These are phyloP conservation scores for Mimumesa dahlbomi DNA, from an alignment of 2,888 invertebrate genomes.

Conservation along the genomic window DNA sequence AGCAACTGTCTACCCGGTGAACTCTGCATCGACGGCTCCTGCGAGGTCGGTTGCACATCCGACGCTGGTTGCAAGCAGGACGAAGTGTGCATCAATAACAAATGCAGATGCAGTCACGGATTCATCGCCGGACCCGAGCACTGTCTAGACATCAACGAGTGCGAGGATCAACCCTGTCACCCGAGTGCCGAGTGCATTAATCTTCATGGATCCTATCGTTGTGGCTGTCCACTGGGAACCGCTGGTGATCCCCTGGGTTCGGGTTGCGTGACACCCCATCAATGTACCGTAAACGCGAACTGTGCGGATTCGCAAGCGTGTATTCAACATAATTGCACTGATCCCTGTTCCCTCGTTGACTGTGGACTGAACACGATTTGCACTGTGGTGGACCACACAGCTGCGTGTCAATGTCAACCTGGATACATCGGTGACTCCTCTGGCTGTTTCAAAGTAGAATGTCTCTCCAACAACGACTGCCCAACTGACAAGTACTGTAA, in stretches of 20 bases:
- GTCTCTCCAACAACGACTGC: slow-evolving; percentile 89
- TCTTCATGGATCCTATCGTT: slow-evolving; percentile 89
- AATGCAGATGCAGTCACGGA: slow-evolving; percentile 90
- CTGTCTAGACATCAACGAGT: slow-evolving; percentile 93
- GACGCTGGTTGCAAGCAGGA: slow-evolving; percentile 90
- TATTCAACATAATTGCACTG: slow-evolving; percentile 88
- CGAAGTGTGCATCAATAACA: slow-evolving; percentile 88
- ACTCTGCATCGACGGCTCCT: slow-evolving; percentile 90
- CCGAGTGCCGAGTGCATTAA: slow-evolving; percentile 90
- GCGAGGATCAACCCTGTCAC: slow-evolving; percentile 89
- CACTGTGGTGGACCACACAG: slow-evolving; percentile 86
- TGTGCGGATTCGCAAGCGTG: slow-evolving; percentile 90
- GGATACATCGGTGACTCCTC: slow-evolving; percentile 92
- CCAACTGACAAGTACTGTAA: slow-evolving; percentile 89
- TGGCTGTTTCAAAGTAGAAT: slow-evolving; percentile 95
- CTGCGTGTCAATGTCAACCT: slow-evolving; percentile 89
- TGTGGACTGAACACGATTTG: slow-evolving; percentile 92
- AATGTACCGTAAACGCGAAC: slow-evolving; percentile 88
- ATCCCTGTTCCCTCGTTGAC: slow-evolving; percentile 87
- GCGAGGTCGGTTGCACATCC: slow-evolving; percentile 90
- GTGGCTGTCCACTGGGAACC: slow-evolving; percentile 89
- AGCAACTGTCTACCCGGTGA: slow-evolving; percentile 95
- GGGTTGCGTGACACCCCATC: slow-evolving; percentile 89
- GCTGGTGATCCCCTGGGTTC: slow-evolving; percentile 87
- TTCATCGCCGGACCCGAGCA: slow-evolving; percentile 86